Evolutionary conservation across 2,888 invertebrate genomes (phyloP).

Genomic region (Subacronicta megacephala): DNA sequence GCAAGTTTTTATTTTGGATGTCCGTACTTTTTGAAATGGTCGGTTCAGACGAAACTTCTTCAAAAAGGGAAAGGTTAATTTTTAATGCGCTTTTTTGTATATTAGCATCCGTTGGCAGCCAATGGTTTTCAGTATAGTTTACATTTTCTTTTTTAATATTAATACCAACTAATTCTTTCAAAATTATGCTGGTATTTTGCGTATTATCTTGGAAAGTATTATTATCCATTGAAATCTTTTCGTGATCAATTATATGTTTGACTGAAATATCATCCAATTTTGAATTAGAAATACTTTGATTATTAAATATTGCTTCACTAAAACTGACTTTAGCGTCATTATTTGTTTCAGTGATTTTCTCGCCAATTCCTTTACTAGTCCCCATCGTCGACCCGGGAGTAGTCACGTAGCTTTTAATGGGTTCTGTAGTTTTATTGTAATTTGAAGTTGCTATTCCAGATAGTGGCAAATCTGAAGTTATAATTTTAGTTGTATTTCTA

Average conservation of each 20-base stretch:
- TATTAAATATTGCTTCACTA: not conserved
- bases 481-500: not conserved
- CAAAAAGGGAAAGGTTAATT: constrained; percentile 4
- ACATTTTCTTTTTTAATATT: constrained; percentile 15
- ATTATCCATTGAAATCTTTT: constrained; percentile 8
- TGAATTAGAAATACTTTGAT: not conserved
- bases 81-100: not conserved
- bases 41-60: not conserved
- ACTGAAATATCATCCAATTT: constrained; percentile 1
- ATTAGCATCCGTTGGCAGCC: constrained; percentile 7
- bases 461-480: constrained; percentile 8
- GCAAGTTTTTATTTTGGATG: not conserved
- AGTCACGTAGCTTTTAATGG: constrained; percentile 6
- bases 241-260: constrained; percentile 21
- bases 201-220: not conserved
- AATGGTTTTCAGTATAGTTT: constrained; percentile 15
- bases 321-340: constrained; percentile 1
- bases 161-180: not conserved
- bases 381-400: constrained; percentile 25
- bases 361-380: constrained; percentile 15
- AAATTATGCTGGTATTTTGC: not conserved
- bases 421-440: constrained; percentile 13
- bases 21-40: not conserved
- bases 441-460: not conserved
- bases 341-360: constrained; percentile 8